Evolutionary conservation across 2,888 invertebrate species (phyloP).

Genomic region (Rhodophaea formosa): DNA sequence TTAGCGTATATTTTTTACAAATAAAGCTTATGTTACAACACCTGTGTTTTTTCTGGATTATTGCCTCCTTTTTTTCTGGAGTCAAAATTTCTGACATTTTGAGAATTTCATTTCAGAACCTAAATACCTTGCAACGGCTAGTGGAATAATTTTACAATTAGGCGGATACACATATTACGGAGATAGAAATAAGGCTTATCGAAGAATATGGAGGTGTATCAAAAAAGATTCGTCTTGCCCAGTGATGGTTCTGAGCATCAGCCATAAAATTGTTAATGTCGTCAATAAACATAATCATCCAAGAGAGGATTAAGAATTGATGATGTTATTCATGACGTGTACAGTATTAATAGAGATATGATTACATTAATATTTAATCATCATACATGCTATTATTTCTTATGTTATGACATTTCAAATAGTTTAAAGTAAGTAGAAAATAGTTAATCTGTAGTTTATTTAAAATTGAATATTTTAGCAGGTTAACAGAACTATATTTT

Average conservation of each 20-base stretch:
- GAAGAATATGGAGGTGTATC: slow-evolving; percentile 22
- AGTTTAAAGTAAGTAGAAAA: slow-evolving; percentile 10
- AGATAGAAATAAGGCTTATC: slow-evolving; percentile 19
- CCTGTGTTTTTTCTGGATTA: too few species aligned
- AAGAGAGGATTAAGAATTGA: neutral
- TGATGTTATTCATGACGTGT: neutral
- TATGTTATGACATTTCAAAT: slow-evolving; percentile 7
- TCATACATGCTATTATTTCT: too few species aligned
- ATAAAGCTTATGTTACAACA: too few species aligned
- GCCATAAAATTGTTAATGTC: slow-evolving; percentile 21
- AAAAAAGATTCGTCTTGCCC: slow-evolving; percentile 15
- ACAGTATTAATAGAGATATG: neutral
- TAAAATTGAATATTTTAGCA: too few species aligned
- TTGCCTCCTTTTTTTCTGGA: too few species aligned
- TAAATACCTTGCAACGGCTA: slow-evolving; percentile 11
- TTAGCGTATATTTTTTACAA: too few species aligned
- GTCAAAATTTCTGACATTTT: neutral
- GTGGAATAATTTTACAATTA: slow-evolving; percentile 15
- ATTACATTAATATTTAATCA: too few species aligned
- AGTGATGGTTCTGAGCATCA: slow-evolving; percentile 22
- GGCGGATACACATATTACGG: slow-evolving; percentile 20
- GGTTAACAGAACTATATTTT: slow-evolving; percentile 1
- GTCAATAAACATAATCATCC: slow-evolving; percentile 20
- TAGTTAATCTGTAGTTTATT: neutral
- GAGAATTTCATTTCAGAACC: slow-evolving; percentile 20